Conservation (phyloP, 2,888 invertebrate species). For the Rhorus exstirpatorius region DNA sequence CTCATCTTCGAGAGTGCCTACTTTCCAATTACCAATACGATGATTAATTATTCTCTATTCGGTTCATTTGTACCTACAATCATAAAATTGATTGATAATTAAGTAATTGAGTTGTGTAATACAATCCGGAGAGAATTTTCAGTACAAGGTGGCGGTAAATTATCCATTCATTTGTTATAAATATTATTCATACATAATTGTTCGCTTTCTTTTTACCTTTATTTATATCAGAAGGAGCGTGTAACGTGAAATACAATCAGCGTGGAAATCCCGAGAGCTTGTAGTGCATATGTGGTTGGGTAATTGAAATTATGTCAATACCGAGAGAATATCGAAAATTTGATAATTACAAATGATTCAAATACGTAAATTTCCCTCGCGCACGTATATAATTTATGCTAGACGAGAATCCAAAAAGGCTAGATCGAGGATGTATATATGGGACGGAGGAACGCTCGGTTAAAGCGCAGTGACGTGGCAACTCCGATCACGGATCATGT, state of each 20-base stretch:
- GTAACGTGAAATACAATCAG: neutral
- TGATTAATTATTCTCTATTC: constrained; percentile 15
- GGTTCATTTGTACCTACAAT: constrained; percentile 1
- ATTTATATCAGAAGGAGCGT: neutral
- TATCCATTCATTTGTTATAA: neutral
- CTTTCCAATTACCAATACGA: constrained; percentile 24
- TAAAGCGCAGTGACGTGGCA: too few species aligned
- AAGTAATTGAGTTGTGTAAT: neutral
- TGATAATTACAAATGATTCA: constrained; percentile 37
- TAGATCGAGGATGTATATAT: neutral
- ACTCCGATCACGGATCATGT: too few species aligned
- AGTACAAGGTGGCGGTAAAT: too few species aligned
- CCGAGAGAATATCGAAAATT: constrained; percentile 42
- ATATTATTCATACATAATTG: neutral
- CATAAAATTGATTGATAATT: constrained; percentile 10
- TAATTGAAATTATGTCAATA: constrained; percentile 9
- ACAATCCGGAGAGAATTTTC: too few species aligned
- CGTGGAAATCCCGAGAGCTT: neutral
- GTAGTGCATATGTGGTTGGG: constrained; percentile 2
- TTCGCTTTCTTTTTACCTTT: constrained; percentile 17
- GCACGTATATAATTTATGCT: neutral
- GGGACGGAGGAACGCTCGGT: constrained; percentile 6
- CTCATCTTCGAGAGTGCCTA: neutral
- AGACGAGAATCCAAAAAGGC: constrained; percentile 14
- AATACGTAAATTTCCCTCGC: constrained; percentile 21